phyloP scores from a whole-genome alignment of 2,797 vertebrate genomes.

The Chelonia mydas region DNA sequence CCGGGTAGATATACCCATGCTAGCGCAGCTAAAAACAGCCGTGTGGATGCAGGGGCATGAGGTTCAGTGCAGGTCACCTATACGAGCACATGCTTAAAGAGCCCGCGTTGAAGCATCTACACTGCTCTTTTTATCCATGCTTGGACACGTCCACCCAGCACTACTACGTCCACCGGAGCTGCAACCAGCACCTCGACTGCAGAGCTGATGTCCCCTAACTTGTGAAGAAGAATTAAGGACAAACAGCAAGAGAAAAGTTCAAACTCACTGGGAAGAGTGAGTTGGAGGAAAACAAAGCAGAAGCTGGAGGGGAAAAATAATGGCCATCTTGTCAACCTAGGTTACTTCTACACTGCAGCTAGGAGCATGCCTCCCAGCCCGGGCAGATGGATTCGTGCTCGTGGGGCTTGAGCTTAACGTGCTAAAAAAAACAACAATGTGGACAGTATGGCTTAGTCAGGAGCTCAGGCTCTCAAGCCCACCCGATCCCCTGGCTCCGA shows the following conservation, averaged over 20 bases:
- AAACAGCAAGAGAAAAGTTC: not conserved
- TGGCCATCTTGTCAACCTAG: rapidly evolving
- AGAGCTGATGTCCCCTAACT: not conserved
- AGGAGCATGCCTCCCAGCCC: not conserved
- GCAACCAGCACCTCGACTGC: not conserved
- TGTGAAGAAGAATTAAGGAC: not conserved
- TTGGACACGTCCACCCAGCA: not conserved
- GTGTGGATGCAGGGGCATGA: not conserved
- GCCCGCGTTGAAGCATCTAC: not conserved
- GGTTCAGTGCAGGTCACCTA: not conserved
- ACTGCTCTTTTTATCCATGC: not conserved
- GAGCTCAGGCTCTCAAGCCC: not conserved
- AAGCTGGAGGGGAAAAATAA: not conserved
- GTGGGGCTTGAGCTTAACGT: not conserved
- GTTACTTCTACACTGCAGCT: not conserved
- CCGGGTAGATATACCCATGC: not conserved
- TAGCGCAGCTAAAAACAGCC: not conserved
- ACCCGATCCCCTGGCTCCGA: not conserved
- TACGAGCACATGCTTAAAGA: not conserved
- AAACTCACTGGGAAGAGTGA: not conserved
- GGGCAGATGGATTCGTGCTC: not conserved
- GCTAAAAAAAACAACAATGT: not conserved
- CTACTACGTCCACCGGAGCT: too few species aligned
- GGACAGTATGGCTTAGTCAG: not conserved
- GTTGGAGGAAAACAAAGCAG: not conserved